Percentiles rank a stretch among this genome's conserved stretches.
Evolutionary conservation across 2,888 invertebrate genomes (phyloP).

Genomic region (Oasisia sp.): DNA sequence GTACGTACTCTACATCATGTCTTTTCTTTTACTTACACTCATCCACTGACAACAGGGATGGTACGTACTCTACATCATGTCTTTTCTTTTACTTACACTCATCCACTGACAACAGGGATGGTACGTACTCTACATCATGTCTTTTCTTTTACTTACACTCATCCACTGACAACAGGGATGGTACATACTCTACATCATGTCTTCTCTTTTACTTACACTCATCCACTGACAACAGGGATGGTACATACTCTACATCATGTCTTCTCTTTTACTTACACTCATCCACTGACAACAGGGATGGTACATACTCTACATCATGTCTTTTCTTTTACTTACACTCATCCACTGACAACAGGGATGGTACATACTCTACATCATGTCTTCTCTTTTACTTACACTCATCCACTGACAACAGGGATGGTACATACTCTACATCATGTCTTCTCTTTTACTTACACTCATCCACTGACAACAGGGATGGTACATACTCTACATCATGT

Average conservation of each 20-base stretch:
- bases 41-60: constrained; percentile 88
- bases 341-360: constrained; percentile 88
- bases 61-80: constrained; percentile 59
- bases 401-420: constrained; percentile 88
- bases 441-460: too few relatives aligned
- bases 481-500: constrained; percentile 59
- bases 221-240: constrained; percentile 88
- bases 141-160: too few relatives aligned
- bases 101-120: constrained; percentile 88
- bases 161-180: constrained; percentile 88
- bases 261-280: too few relatives aligned
- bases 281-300: constrained; percentile 88
- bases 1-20: constrained; percentile 59
- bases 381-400: too few relatives aligned
- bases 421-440: constrained; percentile 59
- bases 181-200: constrained; percentile 59
- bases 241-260: constrained; percentile 59
- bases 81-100: too few relatives aligned
- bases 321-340: too few relatives aligned
- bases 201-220: too few relatives aligned
- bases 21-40: too few relatives aligned
- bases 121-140: constrained; percentile 59
- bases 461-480: constrained; percentile 88
- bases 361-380: constrained; percentile 59
- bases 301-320: constrained; percentile 59